Evolutionary conservation across 1,140 invertebrate species (phyloP), one percentile per base, ranked within the genome.

Genomic region (Polypedilum pembai): DNA sequence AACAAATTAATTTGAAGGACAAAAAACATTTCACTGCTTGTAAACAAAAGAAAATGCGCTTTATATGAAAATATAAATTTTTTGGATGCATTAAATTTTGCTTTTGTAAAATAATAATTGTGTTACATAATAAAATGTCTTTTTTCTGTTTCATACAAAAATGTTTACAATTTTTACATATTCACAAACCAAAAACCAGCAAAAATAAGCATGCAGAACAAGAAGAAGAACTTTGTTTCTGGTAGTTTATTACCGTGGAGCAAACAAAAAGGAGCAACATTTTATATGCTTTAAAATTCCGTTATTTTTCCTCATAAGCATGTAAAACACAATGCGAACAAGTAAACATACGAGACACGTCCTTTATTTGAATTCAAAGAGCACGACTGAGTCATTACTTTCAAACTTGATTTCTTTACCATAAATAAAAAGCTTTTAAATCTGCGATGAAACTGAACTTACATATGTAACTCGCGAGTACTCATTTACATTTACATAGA

Each of bases 351-450:
- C 45, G 45, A 56, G 45, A 56, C 45, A 56, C 45, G 45, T 56
- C 45, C 45, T 56, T 56, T 56, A 56, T 56, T 56, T 56, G 45
- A 56, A 56, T 56, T 56, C 45, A 56, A 56, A 56, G n/a, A n/a
- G n/a, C 45, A 56, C 45, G 45, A 56, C 45, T 56, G 45, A 56
- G 45, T 56, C 45, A 56, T 56, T 56, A 56, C 45, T 56, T 56
- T 56, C 45, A 56, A 56, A 56, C 45, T 56, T 56, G 45, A 56
- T 56, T 56, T 56, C 45, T 56, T 56, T 56, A n/a, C 8, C 45
- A 56, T 56, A 56, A 56, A 56, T 56, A 56, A 56, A 56, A 56
- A 56, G 45, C 45, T 56, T 56, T 56, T 56, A 56, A 56, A 56
- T 56, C 45, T 56, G 45, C 45, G 45, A 56, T 56, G 45, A 56